A percentile compares a stretch with the other conserved stretches of the same genome.
Conservation (phyloP, 2,113 vertebrate genomes). For the Nothoprocta pentlandii region DNA sequence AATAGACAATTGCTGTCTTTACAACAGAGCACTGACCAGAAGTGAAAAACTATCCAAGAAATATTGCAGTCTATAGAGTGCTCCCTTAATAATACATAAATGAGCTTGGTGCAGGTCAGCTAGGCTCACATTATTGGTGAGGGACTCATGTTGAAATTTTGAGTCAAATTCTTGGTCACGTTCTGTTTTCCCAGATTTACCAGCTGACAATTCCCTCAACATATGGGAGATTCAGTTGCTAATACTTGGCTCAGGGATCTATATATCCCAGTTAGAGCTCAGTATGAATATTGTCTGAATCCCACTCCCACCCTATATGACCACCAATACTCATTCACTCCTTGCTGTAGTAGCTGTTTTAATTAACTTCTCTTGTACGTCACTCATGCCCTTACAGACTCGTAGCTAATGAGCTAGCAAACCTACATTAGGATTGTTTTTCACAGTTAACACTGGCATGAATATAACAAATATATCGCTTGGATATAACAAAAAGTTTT, state of each 20-base stretch:
- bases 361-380: constrained; percentile 46
- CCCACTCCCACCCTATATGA: neutral
- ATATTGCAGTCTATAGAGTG: neutral
- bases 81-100: neutral
- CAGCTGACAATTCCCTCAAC: constrained; percentile 8
- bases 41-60: neutral
- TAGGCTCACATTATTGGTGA: neutral
- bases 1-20: constrained; percentile 19
- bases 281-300: neutral
- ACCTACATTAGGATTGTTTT: constrained; percentile 47
- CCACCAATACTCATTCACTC: neutral
- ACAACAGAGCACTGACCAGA: neutral
- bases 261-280: neutral
- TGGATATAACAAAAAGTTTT: constrained; percentile 1
- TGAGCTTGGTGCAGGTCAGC: neutral
- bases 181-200: neutral
- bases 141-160: neutral
- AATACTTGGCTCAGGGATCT: neutral
- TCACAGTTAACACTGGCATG: neutral
- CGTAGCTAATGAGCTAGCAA: constrained; percentile 39
- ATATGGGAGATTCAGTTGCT: constrained; percentile 17
- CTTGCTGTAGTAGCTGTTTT: neutral
- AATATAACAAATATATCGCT: neutral
- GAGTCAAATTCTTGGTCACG: neutral
- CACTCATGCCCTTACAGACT: constrained; percentile 38